These are phyloP conservation scores for Congeria kusceri DNA, from an alignment of 2,888 invertebrate species.

Conservation along the genomic window DNA sequence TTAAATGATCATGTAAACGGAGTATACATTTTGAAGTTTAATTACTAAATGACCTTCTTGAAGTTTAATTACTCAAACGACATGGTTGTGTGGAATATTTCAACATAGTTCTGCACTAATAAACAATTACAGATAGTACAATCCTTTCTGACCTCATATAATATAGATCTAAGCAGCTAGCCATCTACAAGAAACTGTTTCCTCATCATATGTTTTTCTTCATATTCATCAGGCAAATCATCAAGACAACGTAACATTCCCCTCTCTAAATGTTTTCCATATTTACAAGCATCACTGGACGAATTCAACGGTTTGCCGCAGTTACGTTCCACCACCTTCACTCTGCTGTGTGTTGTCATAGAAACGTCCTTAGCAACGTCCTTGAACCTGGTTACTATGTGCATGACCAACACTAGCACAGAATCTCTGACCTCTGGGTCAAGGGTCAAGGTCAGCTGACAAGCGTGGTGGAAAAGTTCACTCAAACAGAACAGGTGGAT, in stretches of 20 bases:
- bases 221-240: slow-evolving; percentile 33
- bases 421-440: slow-evolving; percentile 19
- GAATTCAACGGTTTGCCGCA: slow-evolving; percentile 1
- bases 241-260: slow-evolving; percentile 21
- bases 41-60: no score
- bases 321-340: background rate
- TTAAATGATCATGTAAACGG: no score
- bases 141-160: no score
- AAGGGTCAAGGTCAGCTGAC: slow-evolving; percentile 31
- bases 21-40: no score
- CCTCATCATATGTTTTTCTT: slow-evolving; percentile 48
- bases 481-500: slow-evolving; percentile 30
- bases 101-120: no score
- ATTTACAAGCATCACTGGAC: background rate
- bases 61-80: no score
- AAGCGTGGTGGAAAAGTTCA: slow-evolving; percentile 54
- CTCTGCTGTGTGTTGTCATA: background rate
- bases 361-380: slow-evolving; percentile 22
- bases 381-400: slow-evolving; percentile 48
- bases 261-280: slow-evolving; percentile 33
- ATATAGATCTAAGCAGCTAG: no score
- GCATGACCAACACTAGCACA: slow-evolving; percentile 42
- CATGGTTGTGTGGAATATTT: no score
- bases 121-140: no score
- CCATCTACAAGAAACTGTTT: slow-evolving; percentile 32